Evolutionary conservation across 2,113 vertebrate species (phyloP), one percentile per base, ranked within the genome.

Genomic region (Pelusios castaneus): DNA sequence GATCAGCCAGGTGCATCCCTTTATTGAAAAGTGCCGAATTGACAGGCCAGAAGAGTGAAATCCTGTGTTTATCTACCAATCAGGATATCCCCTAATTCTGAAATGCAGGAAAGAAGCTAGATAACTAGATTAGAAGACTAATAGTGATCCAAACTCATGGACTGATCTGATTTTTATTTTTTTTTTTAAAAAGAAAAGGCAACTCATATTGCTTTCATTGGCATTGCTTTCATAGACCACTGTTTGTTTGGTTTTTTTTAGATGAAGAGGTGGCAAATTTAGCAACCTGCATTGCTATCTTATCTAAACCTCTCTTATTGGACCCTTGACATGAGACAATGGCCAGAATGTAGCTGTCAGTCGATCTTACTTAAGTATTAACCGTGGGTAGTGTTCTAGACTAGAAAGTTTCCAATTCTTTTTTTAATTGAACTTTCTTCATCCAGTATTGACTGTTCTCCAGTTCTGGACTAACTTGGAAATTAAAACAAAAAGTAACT

Each of bases 121-220:
- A n/a, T 43, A 7, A 80, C 16, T 67, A 91, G 93, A 47, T 58
- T 25, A 41, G 13, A 67, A 82, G 2, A 75, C 58, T 6, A 34
- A 13, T 63, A 27, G 31, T 63, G 80, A 89, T 27, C 4, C 8
- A 43, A 2, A 14, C 24, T 49, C 10, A 49, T 49, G 17, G 2
- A 29, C 43, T 0, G 0, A 10, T 73, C 1, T 73, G 51, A 55
- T 3, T 3, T 81, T 47, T 47, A 8, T 47, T 8, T 8, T 81
- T 47, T 47, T 47, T 47, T 8, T 8, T 8, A 51, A 55, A 29
- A 8, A 16, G 38, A 41, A 34, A 19, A 51, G 19, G 31, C 2
- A 79, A n/a, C 3, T 4, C 47, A 6, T 87, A 49, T 45, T 76
- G 89, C 80, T 5, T 2, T n/a, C n/a, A n/a, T n/a, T 90, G 85